Conservation (phyloP, 2,888 invertebrate species). For the Melieria picta region DNA sequence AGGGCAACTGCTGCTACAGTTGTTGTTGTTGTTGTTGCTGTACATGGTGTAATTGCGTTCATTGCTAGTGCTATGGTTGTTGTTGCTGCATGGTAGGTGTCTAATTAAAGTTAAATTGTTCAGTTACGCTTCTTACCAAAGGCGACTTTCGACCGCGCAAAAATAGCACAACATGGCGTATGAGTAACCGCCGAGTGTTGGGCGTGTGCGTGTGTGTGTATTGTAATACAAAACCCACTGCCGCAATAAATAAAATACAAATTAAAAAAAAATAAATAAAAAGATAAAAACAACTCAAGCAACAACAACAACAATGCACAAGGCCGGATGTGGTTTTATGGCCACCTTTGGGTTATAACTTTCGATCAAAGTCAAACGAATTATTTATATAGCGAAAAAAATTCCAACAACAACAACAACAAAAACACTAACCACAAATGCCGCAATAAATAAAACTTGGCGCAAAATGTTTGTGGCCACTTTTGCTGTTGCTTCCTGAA, state of each 20-base stretch:
- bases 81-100: conserved; percentile 17
- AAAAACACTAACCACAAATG: background rate
- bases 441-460: background rate
- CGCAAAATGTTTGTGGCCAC: background rate
- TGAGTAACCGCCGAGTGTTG: too few species aligned
- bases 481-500: background rate
- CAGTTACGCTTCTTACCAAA: background rate
- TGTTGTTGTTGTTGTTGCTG: background rate
- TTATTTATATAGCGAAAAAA: conserved; percentile 10
- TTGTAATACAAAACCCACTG: too few species aligned
- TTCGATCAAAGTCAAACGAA: conserved; percentile 27
- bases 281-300: conserved; percentile 10
- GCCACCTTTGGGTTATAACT: conserved; percentile 2
- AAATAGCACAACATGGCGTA: too few species aligned
- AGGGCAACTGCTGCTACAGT: conserved; percentile 3
- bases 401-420: background rate
- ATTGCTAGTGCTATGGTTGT: background rate
- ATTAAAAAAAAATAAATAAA: background rate
- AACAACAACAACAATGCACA: conserved; percentile 17
- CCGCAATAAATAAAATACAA: too few species aligned
- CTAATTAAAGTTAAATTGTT: conserved; percentile 24
- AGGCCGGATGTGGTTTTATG: conserved; percentile 59
- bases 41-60: too few species aligned
- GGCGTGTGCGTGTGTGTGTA: too few species aligned
- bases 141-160: too few species aligned